A percentile compares a stretch with the other conserved stretches of the same genome.
These are phyloP conservation scores for Alca torda DNA, from an alignment of 2,797 vertebrate genomes.

Conservation along the genomic window DNA sequence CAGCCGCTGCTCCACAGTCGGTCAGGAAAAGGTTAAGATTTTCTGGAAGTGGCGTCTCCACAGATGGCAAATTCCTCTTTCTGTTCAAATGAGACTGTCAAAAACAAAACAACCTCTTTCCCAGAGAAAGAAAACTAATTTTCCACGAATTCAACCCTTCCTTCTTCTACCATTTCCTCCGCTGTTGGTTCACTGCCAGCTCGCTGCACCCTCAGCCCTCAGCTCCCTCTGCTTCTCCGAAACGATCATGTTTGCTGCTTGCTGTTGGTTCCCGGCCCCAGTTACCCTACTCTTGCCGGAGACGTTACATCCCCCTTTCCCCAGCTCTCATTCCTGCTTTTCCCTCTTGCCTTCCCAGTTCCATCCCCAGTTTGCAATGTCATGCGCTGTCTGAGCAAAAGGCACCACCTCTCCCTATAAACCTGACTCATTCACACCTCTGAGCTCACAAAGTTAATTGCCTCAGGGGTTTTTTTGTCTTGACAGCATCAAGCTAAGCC, in stretches of 20 bases:
- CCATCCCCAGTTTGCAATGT: not conserved
- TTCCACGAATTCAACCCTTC: conserved; percentile 57
- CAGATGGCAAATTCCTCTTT: conserved; percentile 64
- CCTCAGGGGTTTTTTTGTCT: not conserved
- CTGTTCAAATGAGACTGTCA: conserved; percentile 53
- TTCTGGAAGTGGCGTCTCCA: conserved; percentile 43
- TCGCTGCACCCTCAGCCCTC: not conserved
- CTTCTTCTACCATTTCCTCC: conserved; percentile 53
- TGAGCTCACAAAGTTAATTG: conserved; percentile 10
- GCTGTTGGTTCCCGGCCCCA: not conserved
- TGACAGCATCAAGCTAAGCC: not conserved
- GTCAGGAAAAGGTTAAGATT: conserved; percentile 59
- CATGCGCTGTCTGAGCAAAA: not conserved
- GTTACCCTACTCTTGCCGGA: not conserved
- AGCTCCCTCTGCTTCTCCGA: not conserved
- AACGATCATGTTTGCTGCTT: not conserved
- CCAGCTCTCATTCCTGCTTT: not conserved
- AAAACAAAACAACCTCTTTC: conserved; percentile 51
- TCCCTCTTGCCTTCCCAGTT: not conserved
- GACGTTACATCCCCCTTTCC: not conserved
- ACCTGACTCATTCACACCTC: not conserved
- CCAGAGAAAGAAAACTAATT: conserved; percentile 56
- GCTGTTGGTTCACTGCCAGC: conserved; percentile 12
- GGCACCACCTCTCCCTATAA: not conserved
- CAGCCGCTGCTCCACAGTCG: not conserved